Evolutionary conservation across 2,888 invertebrate species (phyloP).

Genomic region (Volucella bombylans): DNA sequence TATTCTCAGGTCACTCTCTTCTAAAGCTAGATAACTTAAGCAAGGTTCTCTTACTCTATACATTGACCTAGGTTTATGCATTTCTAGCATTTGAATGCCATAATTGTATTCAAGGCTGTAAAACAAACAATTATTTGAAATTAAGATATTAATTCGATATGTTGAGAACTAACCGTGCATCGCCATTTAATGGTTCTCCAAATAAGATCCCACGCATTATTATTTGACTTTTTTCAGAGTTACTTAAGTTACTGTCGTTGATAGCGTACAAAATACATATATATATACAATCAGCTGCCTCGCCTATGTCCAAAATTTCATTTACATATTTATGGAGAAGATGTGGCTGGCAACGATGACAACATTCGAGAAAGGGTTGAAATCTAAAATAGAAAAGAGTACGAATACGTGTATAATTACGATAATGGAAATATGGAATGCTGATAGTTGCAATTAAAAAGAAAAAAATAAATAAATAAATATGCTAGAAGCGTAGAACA

Average conservation of each 20-base stretch:
- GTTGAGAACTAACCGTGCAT: conserved; percentile 75
- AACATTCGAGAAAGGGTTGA: neutral
- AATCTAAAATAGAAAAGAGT: conserved; percentile 35
- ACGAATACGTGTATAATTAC: too few species aligned
- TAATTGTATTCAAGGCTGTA: conserved; percentile 53
- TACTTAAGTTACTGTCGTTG: too few species aligned
- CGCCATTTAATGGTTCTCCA: conserved; percentile 77
- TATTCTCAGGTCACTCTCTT: neutral
- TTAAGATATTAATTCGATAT: neutral
- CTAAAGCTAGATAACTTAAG: neutral
- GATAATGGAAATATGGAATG: neutral
- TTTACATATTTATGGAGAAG: conserved; percentile 23
- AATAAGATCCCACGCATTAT: conserved; percentile 75
- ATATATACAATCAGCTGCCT: conserved; percentile 31
- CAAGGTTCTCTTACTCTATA: conserved; percentile 15
- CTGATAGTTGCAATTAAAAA: too few species aligned
- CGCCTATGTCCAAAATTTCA: conserved; percentile 48
- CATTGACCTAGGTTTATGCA: neutral
- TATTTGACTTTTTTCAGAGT: conserved; percentile 26
- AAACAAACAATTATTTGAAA: neutral
- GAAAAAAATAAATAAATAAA: too few species aligned
- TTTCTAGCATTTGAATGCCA: conserved; percentile 3
- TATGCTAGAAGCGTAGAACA: too few species aligned
- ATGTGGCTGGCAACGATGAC: neutral
- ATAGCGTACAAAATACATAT: too few species aligned